Evolutionary conservation across 2,797 vertebrate species (phyloP), one percentile per base, ranked within the genome.

Genomic region (Nyctibius grandis): DNA sequence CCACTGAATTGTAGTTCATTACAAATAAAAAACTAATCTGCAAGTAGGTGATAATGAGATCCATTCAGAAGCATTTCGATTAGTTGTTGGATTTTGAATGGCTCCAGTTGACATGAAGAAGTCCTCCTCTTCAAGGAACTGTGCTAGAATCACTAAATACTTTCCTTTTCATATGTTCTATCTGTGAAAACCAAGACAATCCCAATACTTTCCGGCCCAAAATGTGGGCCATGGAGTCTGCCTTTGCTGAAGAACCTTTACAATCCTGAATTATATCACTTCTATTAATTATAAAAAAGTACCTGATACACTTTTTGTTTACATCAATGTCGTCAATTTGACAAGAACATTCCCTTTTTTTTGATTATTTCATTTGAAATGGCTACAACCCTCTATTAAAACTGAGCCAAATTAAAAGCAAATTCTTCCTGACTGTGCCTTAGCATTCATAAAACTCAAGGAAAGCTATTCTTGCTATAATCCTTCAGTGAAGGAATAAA

Each of bases 401-500:
- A 85, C 40, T 89, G 9, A 91, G 36, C 3, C 11, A 80, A 42
- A 44, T 78, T 92, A 93, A 92, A 97, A 96, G 29, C 13, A 78
- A 77, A 74, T 94, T 96, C 38, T 90, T 94, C 33, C 54, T 91
- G n/a, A 53, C 40, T 50, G 15, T 63, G 28, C 19, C 38, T 95
- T 77, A 73, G 5, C 65, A 95, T 94, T 96, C 85, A 64, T 64
- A 91, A 96, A 94, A 86, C 12, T 88, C 68, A 94, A 96, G 45
- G 38, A 96, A 97, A 95, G 59, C 21, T 89, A 88, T 93, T 97
- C 69, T 95, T 96, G 38, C 15, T 84, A 15, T 85, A 89, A 95
- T 47, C 15, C 17, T 86, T 81, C 70, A 91, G 13, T 44, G 25
- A 81, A 59, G 42, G 42, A 84, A 92, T 68, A 79, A 95, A 97